A percentile compares a stretch with the other conserved stretches of the same genome.
These are phyloP conservation scores for Drosophila subquinaria DNA, from an alignment of 2,888 invertebrate species.

Conservation along the genomic window DNA sequence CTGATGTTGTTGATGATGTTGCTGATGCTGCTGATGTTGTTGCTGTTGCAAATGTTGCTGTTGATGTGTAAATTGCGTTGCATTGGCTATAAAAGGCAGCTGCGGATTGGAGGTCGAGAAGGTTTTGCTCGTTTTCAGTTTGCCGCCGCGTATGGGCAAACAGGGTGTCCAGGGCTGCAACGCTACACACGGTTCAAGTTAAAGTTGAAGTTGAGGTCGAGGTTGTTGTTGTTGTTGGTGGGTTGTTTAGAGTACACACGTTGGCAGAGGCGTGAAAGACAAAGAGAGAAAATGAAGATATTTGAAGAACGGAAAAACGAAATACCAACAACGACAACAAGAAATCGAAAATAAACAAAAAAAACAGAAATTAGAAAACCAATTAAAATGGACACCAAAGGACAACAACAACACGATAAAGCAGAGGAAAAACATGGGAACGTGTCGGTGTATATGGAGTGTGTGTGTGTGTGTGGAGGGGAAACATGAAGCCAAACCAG, in stretches of 20 bases:
- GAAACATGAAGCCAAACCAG: conserved; percentile 38
- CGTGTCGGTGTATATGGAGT: not conserved
- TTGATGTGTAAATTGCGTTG: conserved; percentile 54
- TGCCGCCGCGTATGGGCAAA: conserved; percentile 86
- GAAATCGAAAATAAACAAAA: conserved; percentile 38
- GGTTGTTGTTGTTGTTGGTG: conserved; percentile 41
- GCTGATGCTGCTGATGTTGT: conserved; percentile 24
- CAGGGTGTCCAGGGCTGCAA: conserved; percentile 86
- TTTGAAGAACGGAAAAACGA: conserved; percentile 79
- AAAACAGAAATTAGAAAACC: conserved; percentile 16
- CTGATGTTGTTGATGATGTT: conserved; percentile 21
- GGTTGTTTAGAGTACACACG: conserved; percentile 51
- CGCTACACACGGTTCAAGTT: conserved; percentile 71
- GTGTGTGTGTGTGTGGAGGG: conserved; percentile 7
- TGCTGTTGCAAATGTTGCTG: conserved; percentile 58
- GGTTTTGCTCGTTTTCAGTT: conserved; percentile 85
- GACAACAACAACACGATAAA: conserved; percentile 40
- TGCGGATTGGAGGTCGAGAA: conserved; percentile 86
- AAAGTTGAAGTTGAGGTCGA: conserved; percentile 46
- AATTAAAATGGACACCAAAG: conserved; percentile 24
- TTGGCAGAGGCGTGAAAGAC: conserved; percentile 66
- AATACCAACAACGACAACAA: conserved; percentile 70
- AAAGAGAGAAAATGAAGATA: conserved; percentile 82
- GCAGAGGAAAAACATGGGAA: conserved; percentile 16
- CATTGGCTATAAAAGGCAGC: conserved; percentile 84